Percentiles rank a stretch among this genome's conserved stretches.
phyloP scores from a whole-genome alignment of 2,888 invertebrate genomes.

The Eurytoma californica region DNA sequence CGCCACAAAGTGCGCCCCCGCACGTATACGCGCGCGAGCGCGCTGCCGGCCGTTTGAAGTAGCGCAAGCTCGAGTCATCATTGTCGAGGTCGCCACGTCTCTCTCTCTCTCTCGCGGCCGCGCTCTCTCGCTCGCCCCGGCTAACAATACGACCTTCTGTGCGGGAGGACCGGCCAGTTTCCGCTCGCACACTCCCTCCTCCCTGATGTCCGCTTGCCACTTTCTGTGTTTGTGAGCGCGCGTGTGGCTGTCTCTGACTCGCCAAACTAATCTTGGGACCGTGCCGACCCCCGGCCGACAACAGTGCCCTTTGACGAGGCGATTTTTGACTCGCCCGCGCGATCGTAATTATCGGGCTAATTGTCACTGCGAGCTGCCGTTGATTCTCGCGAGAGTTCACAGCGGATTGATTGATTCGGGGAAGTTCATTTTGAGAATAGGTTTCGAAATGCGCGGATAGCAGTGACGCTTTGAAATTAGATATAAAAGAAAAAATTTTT shows the following conservation, averaged over 20 bases:
- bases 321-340: neutral
- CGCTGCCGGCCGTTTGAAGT: conserved; percentile 9
- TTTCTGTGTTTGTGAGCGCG: too few relatives aligned
- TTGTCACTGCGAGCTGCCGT: neutral
- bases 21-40: neutral
- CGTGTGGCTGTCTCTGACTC: neutral
- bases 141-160: conserved; percentile 1
- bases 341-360: neutral
- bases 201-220: neutral
- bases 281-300: neutral
- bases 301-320: neutral
- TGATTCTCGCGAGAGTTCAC: too few relatives aligned
- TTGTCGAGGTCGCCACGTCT: neutral
- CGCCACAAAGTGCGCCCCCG: neutral
- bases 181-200: neutral
- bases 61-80: neutral
- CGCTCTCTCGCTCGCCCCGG: too few relatives aligned
- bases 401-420: too few relatives aligned
- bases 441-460: too few relatives aligned
- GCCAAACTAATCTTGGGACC: conserved; percentile 7
- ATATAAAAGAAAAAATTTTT: too few relatives aligned
- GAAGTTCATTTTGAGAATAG: too few relatives aligned
- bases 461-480: too few relatives aligned
- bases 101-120: too few relatives aligned
- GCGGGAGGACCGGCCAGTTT: conserved; percentile 3